These are phyloP conservation scores for Psilopogon haemacephalus DNA, from an alignment of 2,113 vertebrate species.

Conservation along the genomic window DNA sequence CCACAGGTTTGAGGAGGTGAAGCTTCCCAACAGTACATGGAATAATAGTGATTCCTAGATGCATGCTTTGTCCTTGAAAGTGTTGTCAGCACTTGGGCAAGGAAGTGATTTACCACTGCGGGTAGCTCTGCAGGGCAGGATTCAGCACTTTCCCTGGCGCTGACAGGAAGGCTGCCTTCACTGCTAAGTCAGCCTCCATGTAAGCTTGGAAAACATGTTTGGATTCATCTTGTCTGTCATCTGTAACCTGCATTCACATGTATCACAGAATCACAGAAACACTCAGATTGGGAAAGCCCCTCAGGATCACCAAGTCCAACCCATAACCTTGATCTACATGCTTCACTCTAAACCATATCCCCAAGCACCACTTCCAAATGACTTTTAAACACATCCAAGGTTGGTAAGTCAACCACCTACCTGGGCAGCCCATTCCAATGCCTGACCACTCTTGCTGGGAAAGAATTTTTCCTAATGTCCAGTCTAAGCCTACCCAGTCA, in stretches of 20 bases:
- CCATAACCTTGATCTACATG: too few relatives aligned
- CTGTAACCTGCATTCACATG: background rate
- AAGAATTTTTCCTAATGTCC: too few relatives aligned
- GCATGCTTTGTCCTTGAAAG: background rate
- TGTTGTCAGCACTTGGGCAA: background rate
- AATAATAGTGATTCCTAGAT: background rate
- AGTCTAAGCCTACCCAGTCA: too few relatives aligned
- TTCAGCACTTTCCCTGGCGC: background rate
- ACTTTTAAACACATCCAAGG: too few relatives aligned
- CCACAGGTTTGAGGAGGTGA: background rate
- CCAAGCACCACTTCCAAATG: too few relatives aligned
- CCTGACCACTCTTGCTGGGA: too few relatives aligned
- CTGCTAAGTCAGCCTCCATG: background rate
- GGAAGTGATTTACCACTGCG: background rate
- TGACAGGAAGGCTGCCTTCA: background rate
- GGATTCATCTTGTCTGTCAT: background rate
- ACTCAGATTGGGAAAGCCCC: too few relatives aligned
- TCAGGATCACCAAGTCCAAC: too few relatives aligned
- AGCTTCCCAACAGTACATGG: background rate
- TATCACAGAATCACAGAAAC: background rate
- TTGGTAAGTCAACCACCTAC: too few relatives aligned
- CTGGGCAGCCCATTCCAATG: too few relatives aligned
- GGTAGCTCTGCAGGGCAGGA: background rate
- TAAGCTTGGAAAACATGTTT: background rate
- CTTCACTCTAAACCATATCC: too few relatives aligned